Conservation (phyloP, 2,113 vertebrate species). For the Serinus canaria region DNA sequence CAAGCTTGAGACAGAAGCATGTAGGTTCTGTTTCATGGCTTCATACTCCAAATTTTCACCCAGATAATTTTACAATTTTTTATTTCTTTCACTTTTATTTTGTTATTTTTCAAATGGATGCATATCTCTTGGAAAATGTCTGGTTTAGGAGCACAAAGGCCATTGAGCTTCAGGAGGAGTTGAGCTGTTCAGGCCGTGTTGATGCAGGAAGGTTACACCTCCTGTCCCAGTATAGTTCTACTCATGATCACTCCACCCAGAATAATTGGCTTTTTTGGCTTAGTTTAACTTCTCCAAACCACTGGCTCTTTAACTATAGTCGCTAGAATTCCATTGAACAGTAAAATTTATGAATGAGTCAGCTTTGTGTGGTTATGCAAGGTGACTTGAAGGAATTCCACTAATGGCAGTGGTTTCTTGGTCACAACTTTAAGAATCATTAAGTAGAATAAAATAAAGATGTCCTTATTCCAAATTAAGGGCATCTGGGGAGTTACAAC, state of each 20-base stretch:
- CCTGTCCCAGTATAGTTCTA: neutral
- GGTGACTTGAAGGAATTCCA: slow-evolving; percentile 16
- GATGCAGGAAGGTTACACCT: neutral
- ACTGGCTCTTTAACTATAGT: neutral
- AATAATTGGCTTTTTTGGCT: neutral
- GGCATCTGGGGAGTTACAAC: neutral
- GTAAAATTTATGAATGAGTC: slow-evolving; percentile 40
- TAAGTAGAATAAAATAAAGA: slow-evolving; percentile 32
- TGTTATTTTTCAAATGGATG: neutral
- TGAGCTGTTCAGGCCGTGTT: neutral
- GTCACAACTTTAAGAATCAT: neutral
- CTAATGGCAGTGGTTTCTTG: neutral
- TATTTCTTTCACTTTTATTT: neutral
- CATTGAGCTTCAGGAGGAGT: neutral
- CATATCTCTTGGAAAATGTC: neutral
- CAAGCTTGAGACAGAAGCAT: neutral
- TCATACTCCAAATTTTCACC: neutral
- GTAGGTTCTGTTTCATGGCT: neutral
- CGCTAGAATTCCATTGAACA: slow-evolving; percentile 8
- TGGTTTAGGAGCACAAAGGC: neutral
- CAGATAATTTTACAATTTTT: neutral
- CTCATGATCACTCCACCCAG: neutral
- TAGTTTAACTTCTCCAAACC: slow-evolving; percentile 10
- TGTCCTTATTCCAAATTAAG: neutral
- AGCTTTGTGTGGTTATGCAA: neutral